A percentile compares a stretch with the other conserved stretches of the same genome.
phyloP scores from a whole-genome alignment of 2,113 vertebrate species.

The Halcyon malimbica region DNA sequence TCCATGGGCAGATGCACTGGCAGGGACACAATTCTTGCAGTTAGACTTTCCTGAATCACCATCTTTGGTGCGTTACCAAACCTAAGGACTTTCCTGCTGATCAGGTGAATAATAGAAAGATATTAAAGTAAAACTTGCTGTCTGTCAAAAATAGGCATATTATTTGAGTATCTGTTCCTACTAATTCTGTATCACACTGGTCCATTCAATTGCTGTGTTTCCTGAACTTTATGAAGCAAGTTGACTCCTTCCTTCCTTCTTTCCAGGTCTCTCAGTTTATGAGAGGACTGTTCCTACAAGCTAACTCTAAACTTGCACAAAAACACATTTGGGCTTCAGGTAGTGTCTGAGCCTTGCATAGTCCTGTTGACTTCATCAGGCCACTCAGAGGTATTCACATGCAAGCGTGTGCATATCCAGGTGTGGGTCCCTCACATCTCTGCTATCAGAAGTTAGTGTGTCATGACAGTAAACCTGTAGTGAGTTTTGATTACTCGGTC shows the following conservation, averaged over 20 bases:
- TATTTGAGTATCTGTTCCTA: neutral
- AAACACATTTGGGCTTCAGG: neutral
- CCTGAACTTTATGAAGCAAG: neutral
- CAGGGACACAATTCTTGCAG: neutral
- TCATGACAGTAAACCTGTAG: neutral
- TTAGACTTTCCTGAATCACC: fast-evolving
- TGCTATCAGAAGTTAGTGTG: neutral
- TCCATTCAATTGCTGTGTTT: neutral
- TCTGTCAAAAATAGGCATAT: neutral
- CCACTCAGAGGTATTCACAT: neutral
- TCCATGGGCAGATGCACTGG: neutral
- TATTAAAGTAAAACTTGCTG: neutral
- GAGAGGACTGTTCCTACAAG: neutral
- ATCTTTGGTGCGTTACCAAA: neutral
- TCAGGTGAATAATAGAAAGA: neutral
- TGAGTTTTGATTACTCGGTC: neutral
- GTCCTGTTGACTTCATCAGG: neutral
- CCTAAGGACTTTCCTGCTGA: neutral
- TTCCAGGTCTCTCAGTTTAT: neutral
- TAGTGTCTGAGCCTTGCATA: neutral
- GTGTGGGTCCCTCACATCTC: neutral
- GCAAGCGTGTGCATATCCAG: neutral
- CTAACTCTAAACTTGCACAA: neutral
- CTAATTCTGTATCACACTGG: neutral
- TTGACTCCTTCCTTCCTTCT: neutral